Base-by-base conservation (phyloP, 1,140 invertebrate genomes). In the Rhagoletis pomonella region DNA sequence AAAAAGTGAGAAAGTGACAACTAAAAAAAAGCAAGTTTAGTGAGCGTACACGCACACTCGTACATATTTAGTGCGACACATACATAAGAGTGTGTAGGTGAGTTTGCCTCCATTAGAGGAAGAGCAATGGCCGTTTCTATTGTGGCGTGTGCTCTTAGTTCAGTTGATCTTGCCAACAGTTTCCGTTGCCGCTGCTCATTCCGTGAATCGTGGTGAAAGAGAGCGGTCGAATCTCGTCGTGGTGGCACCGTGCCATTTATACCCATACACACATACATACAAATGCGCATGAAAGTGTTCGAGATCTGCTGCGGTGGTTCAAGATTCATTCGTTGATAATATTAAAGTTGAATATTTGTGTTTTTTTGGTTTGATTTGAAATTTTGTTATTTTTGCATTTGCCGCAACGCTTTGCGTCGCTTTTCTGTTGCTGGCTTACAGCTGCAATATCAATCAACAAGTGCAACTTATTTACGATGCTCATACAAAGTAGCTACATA, bases 171-270 rank as follows among this genome's bases (percentile, higher is more conserved):
- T 81, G 10, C 17, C 9, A 50, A 4, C 47, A 55, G 19, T 81
- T 81, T 55, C 47, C 73, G 73, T 3, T 14, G 47, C 17, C 47
- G 73, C 73, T n/a, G 73, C 73, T 81, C 73, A 81, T 81, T 55
- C 73, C n/a, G 73, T 9, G 47, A 29, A 81, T 81, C 19, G 73
- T 81, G 73, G 47, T 55, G 73, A 81, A 81, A 81, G 73, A 81
- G 73, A n/a, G 47, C 10, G 47, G 73, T 81, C 47, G 73, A 2
- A 4, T 73, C 19, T 73, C 12, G 50, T 55, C n/a, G 73, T 81
- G 73, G 47, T 81, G 73, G 73, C 73, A 55, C 73, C 67, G 67
- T 73, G 67, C 67, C 67, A 73, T 73, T 73, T 73, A 44, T 73
- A 47, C 17, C 4, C 47, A 29, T 4, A 81, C 17, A 50, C 2